Evolutionary conservation across 2,113 vertebrate genomes (phyloP), one percentile per base, ranked within the genome.

Genomic region (Upupa epops): DNA sequence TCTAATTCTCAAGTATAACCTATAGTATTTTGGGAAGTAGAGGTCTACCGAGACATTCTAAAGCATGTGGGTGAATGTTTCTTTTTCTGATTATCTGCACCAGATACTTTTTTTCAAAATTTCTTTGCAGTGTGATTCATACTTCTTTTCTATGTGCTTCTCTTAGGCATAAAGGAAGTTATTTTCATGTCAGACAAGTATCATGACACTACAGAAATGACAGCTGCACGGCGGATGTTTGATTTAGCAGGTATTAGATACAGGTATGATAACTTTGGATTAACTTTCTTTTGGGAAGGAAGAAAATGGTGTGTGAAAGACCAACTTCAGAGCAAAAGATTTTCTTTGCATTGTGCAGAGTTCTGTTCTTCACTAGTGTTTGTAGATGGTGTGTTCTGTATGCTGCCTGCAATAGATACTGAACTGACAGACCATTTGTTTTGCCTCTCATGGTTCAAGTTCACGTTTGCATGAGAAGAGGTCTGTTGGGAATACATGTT

Each of bases 141-240:
- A 84, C 51, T 6, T 18, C 49, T 80, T 91, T 79, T 80, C 37
- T 11, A 1, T 51, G 8, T 87, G 75, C 56, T 64, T 60, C 85
- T 70, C 94, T 46, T 96, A 99, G 99, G 99, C 92, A 98, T 99
- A 89, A 99, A 97, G 88, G 98, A 99, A 83, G 98, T 99, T 52
- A 97, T 99, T 92, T 99, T 98, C 97, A 97, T 99, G 94, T 99
- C 99, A 18, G 99, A 99, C 95, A 99, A 99, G 83, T 99, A 99
- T 83, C 98, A 99, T 3, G 97, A 98, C 90, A 96, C 88, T 8
- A 96, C 93, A 4, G 98, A 98, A 97, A 98, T 99, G 96, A 98
- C 93, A 7, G 99, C 99, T 29, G 98, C 99, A 19, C 97, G 98
- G 66, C 96, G 96, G 45, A 92, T 99, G 97, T 98, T 99, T 86